Conservation (phyloP, 2,113 vertebrate species). For the Chaetops frenatus region DNA sequence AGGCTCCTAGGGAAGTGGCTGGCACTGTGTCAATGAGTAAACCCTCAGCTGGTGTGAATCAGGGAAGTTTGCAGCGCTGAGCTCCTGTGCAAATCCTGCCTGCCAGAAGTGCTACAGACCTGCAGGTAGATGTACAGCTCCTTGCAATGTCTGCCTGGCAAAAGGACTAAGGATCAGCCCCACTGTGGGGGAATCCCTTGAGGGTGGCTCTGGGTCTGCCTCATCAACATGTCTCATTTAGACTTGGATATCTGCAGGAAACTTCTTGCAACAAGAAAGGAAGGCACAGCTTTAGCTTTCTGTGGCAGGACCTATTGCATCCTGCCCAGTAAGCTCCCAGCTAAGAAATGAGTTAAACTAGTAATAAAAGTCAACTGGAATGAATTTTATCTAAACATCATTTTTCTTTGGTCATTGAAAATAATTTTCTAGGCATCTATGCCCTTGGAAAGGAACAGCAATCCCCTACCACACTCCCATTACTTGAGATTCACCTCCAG, state of each 20-base stretch:
- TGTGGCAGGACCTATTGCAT: background rate
- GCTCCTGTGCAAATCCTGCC: background rate
- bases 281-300: background rate
- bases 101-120: background rate
- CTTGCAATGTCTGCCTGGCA: accelerated
- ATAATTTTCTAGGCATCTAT: background rate
- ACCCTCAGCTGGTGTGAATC: background rate
- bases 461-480: background rate
- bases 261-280: background rate
- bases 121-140: background rate
- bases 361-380: background rate
- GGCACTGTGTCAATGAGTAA: accelerated
- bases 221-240: background rate
- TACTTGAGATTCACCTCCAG: conserved; percentile 31
- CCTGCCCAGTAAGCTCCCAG: background rate
- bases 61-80: background rate
- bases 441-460: background rate
- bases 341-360: background rate
- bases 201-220: background rate
- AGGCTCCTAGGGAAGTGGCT: background rate
- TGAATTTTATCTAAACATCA: background rate
- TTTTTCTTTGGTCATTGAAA: background rate
- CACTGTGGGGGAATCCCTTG: accelerated
- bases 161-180: background rate
- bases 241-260: background rate